Conservation (phyloP, 2,797 vertebrate species). For the Sebastes diploproa region DNA sequence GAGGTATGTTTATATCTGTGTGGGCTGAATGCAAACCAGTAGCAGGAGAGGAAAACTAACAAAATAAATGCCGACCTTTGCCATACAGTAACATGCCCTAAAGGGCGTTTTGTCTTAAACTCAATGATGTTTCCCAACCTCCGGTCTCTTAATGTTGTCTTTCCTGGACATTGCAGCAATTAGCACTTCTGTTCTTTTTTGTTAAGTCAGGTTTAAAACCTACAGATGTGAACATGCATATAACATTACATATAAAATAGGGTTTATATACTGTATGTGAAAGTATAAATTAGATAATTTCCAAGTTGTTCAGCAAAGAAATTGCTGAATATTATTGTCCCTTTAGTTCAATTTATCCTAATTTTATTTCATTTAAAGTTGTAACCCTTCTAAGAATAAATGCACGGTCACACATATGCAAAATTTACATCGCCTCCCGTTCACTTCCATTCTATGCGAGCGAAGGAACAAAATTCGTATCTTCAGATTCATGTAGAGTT, state of each 20-base stretch:
- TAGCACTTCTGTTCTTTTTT: background rate
- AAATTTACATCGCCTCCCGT: no score
- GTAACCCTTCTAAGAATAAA: background rate
- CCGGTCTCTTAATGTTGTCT: background rate
- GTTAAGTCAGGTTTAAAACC: background rate
- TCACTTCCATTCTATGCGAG: no score
- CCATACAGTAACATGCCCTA: background rate
- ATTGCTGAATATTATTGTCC: background rate
- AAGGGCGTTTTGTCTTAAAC: background rate
- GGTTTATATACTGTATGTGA: background rate
- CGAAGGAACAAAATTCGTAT: no score
- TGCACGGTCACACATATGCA: no score
- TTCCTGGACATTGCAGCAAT: background rate
- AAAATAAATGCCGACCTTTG: slow-evolving; percentile 3
- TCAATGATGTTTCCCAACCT: slow-evolving; percentile 3
- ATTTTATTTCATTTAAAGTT: background rate
- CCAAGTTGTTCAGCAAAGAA: background rate
- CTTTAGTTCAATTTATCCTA: no score
- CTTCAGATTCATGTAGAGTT: no score
- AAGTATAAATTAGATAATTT: background rate
- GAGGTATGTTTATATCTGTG: background rate
- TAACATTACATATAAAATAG: background rate
- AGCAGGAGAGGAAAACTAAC: background rate
- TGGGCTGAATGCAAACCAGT: slow-evolving; percentile 8
- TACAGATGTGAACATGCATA: background rate